Percentiles rank a stretch among this genome's conserved stretches.
Conservation (phyloP, 2,113 vertebrate genomes). For the Odocoileus virginianus region DNA sequence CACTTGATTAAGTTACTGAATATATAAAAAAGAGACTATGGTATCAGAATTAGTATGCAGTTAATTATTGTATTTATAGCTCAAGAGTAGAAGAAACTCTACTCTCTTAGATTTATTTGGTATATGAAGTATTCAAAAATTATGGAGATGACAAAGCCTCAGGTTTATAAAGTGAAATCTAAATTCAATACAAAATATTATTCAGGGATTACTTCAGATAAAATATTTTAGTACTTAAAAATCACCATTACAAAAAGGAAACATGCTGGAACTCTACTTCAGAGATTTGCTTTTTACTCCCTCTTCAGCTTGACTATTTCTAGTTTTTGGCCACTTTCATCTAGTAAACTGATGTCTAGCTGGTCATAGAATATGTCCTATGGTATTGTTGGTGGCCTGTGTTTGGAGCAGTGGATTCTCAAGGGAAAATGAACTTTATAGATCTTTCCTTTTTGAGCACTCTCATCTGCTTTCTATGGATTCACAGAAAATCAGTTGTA, state of each 20-base stretch:
- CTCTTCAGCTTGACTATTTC: background rate
- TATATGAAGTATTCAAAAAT: background rate
- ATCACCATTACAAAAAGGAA: background rate
- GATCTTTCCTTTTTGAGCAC: background rate
- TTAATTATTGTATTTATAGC: background rate
- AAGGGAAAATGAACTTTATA: background rate
- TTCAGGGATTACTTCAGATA: background rate
- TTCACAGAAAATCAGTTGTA: background rate
- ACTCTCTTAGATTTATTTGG: background rate
- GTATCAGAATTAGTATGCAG: background rate
- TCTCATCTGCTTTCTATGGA: background rate
- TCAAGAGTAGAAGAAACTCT: background rate
- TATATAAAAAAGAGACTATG: background rate
- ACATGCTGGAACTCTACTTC: accelerated
- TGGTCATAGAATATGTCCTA: background rate
- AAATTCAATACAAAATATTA: background rate
- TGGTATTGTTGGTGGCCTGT: background rate
- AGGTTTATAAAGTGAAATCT: background rate
- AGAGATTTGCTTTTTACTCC: background rate
- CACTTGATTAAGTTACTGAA: background rate
- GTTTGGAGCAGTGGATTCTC: background rate
- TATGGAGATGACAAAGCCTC: background rate
- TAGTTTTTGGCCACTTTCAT: background rate
- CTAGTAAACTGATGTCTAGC: background rate
- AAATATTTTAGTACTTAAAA: background rate